Base-by-base conservation (phyloP, 2,797 vertebrate species). In the Pangasius krempfi region DNA sequence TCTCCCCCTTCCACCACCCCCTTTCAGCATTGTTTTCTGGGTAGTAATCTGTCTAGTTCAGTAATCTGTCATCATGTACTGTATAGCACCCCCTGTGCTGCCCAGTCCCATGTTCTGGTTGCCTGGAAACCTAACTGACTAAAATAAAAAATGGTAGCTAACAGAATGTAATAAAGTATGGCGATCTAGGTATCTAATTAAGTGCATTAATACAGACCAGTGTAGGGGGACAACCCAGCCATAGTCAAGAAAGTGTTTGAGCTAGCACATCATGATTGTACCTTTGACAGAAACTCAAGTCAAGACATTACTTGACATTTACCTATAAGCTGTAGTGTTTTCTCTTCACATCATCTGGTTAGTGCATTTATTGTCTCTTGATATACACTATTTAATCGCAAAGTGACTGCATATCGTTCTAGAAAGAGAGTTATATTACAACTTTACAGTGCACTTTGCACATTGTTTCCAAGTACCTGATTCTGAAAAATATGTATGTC, bases 21-120 rank as follows among this genome's bases (percentile, higher is more conserved):
- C 60, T 37, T n/a, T 12, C 60, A 87, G 25, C 37, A 30, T 54
- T 54, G 56, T 84, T 86, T 83, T 86, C 79, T 70, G 44, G 70
- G 79, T 33, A 56, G 79, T 84, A 84, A 54, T 70, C 47, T 68
- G 85, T 89, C 85, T 66, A 56, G 79, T 76, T 58, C 47, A 66
- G 60, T 84, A 83, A 66, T 66, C 40, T 84, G 79, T 81, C 79
- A 25, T 81, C 56, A 58, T 40, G 50, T 30, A 68, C 58, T 44
- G 1, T 87, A 58, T 50, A 54, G 20, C 68, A 76, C 37, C 37
- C 58, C 40, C 7, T 50, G 37, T 47, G 25, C 58, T 58, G 79
- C 30, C 79, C 22, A 44, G 5, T 14, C 33, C 33, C 40, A 83
- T 47, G 27, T 47, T 83, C 18, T 64, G 27, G 81, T 47, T 83